Conservation (phyloP, 2,888 invertebrate species). For the Drosophila demipolita region DNA sequence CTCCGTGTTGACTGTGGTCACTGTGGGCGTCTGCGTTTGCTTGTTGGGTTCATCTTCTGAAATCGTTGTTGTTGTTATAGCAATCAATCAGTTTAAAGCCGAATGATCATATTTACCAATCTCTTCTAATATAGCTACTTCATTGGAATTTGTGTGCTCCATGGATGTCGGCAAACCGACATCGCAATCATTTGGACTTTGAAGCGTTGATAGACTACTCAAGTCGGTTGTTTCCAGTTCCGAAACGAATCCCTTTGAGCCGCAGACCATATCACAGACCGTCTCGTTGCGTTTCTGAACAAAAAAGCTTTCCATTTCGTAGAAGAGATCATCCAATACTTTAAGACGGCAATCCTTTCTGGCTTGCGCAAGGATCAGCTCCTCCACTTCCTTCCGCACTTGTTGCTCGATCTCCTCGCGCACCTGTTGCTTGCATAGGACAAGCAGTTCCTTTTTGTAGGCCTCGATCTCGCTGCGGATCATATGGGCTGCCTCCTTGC, state of each 20-base stretch:
- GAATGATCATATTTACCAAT: constrained; percentile 18
- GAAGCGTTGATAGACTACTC: constrained; percentile 13
- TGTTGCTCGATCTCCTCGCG: constrained; percentile 67
- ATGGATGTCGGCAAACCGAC: not conserved
- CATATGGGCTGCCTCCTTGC: constrained; percentile 46
- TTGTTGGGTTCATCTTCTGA: constrained; percentile 38
- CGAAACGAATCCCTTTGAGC: constrained; percentile 40
- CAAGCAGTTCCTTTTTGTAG: constrained; percentile 54
- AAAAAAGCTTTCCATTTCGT: constrained; percentile 61
- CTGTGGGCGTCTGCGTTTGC: not conserved
- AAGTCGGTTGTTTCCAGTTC: constrained; percentile 14
- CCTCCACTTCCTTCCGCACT: constrained; percentile 55
- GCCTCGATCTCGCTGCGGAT: constrained; percentile 57
- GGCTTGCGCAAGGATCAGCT: constrained; percentile 38
- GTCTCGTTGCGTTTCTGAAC: constrained; percentile 58
- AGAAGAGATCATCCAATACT: constrained; percentile 61
- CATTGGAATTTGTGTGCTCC: not conserved
- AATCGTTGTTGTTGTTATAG: constrained; percentile 1
- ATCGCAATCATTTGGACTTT: constrained; percentile 1
- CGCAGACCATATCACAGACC: constrained; percentile 12
- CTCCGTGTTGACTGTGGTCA: not conserved
- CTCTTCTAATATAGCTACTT: constrained; percentile 14
- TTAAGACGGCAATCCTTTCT: constrained; percentile 43
- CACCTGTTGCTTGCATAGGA: constrained; percentile 55
- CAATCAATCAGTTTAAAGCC: not conserved